Evolutionary conservation across 2,113 vertebrate genomes (phyloP), one percentile per base, ranked within the genome.

Genomic region (Murina feae): DNA sequence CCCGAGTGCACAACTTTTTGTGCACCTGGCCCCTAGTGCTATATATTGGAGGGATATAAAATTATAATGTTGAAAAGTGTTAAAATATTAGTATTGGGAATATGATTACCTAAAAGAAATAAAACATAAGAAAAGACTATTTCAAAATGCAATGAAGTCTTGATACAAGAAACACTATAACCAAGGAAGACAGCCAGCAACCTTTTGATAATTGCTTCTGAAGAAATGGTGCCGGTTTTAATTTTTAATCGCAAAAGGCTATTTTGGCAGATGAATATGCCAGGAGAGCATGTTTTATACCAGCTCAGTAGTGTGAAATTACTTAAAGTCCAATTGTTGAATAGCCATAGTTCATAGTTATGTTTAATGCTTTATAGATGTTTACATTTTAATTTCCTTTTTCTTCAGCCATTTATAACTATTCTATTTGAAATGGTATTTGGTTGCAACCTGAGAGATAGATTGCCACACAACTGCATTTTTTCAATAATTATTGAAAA

Each of bases 181-280:
- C 98, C 97, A 98, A 98, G 96, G 96, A 96, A 92, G 86, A 95
- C 82, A 97, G 98, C 98, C 98, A 98, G 97, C 93, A 97, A 95
- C 94, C 97, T 98, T 98, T 98, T 98, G 98, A 97, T 98, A 98
- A 98, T 97, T 98, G 97, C 97, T 97, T 98, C 80, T 49, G 90
- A 90, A 97, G 94, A 97, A 95, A 78, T 89, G 95, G 88, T 97
- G 98, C 98, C 98, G 98, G 90, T 98, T 98, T 98, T 97, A 98
- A 97, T 98, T 98, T 98, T 98, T 98, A 98, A 98, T 98, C 98
- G 97, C 98, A 98, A 98, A 98, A 98, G 97, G 98, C 97, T 97
- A 78, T 98, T 98, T 98, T 98, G 98, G 98, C 98, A 97, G 95
- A 93, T 95, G 92, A 94, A 97, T 97, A 96, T 97, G 97, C 98